Evolutionary conservation across 1,140 invertebrate species (phyloP).

Genomic region (Lepidotrigona ventralis): DNA sequence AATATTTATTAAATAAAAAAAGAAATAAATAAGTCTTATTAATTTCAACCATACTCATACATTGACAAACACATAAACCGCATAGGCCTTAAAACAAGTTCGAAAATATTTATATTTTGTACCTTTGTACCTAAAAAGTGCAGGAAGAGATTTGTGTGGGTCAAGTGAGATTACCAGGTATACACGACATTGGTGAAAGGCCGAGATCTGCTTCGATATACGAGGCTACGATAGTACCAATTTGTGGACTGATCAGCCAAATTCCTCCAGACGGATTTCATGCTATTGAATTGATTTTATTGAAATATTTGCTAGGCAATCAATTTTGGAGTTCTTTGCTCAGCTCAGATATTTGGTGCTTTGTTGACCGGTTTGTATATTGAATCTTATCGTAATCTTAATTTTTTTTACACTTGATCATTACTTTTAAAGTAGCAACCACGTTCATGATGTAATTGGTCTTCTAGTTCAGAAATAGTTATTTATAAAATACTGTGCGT

Average conservation of each 20-base stretch:
- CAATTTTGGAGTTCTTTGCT: conserved; percentile 70
- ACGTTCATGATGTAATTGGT: neutral
- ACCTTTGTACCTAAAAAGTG: conserved; percentile 25
- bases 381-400: neutral
- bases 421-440: neutral
- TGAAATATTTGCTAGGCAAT: conserved; percentile 71
- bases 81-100: neutral
- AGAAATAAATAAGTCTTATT: neutral
- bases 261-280: conserved; percentile 62
- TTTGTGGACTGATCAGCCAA: conserved; percentile 65
- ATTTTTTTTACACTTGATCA: neutral
- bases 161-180: conserved; percentile 49
- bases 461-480: neutral
- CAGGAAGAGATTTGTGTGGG: conserved; percentile 60
- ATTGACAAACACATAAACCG: too few relatives aligned
- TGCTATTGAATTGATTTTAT: conserved; percentile 63
- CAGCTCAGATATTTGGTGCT: conserved; percentile 73
- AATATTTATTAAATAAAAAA: neutral
- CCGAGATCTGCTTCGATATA: conserved; percentile 61
- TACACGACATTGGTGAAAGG: conserved; percentile 42
- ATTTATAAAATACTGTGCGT: neutral
- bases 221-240: conserved; percentile 66
- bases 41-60: neutral
- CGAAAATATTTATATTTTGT: neutral
- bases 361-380: conserved; percentile 68